Conservation (phyloP, 1,140 invertebrate genomes). For the Notospermus geniculatus region DNA sequence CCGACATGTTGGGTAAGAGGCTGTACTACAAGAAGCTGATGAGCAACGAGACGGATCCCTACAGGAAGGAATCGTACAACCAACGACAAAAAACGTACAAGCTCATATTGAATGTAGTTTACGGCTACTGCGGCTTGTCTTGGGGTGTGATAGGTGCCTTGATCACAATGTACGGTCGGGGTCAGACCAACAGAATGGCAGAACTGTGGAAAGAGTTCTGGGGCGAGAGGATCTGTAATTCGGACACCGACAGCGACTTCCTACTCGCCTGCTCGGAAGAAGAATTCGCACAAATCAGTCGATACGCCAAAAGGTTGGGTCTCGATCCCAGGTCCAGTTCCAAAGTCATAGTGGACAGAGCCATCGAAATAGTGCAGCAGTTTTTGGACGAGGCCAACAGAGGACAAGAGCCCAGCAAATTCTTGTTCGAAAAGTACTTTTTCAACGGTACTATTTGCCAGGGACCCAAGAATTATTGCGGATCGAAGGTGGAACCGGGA, state of each 20-base stretch:
- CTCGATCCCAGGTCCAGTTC: neutral
- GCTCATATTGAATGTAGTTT: neutral
- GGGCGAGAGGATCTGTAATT: neutral
- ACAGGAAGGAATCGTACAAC: neutral
- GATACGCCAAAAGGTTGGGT: neutral
- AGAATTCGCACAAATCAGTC: neutral
- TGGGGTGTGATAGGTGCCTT: neutral
- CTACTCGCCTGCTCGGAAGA: neutral
- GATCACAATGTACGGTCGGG: slow-evolving; percentile 2
- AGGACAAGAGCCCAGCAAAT: slow-evolving; percentile 1
- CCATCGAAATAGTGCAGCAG: neutral
- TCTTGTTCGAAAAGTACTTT: slow-evolving; percentile 3
- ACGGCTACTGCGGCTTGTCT: neutral
- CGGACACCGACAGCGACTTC: slow-evolving; percentile 2
- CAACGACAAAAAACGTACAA: slow-evolving; percentile 2
- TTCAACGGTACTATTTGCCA: neutral
- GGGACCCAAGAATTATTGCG: slow-evolving; percentile 8
- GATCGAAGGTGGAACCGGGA: neutral
- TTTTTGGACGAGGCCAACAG: neutral
- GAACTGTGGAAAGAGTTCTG: neutral
- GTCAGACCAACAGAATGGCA: neutral
- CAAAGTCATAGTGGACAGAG: neutral
- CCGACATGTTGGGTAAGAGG: slow-evolving; percentile 5
- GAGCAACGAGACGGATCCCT: neutral
- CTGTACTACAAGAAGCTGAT: neutral